Conservation (phyloP, 2,888 invertebrate genomes). For the Dorcus parallelipipedus region DNA sequence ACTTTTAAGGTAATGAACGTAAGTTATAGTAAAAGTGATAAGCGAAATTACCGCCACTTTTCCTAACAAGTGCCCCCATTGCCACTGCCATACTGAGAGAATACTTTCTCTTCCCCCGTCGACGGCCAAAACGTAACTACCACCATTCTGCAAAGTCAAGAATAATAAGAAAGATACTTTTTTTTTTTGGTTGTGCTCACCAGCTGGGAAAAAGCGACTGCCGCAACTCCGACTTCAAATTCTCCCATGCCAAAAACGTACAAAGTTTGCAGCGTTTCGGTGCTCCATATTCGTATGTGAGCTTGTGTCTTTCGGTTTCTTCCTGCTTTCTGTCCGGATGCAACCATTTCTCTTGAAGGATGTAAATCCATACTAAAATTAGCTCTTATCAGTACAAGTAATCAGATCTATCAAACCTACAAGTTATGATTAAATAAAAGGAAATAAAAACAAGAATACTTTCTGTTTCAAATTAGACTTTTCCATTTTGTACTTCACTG, state of each 20-base stretch:
- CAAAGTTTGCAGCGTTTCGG: conserved; percentile 81
- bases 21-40: no score
- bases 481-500: no score
- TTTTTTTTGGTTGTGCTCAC: conserved; percentile 49
- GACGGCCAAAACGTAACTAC: conserved; percentile 84
- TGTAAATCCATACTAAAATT: conserved; percentile 76
- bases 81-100: conserved; percentile 93
- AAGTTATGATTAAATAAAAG: no score
- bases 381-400: neutral
- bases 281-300: conserved; percentile 90
- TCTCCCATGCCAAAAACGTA: conserved; percentile 91
- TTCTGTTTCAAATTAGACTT: no score
- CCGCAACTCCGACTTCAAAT: conserved; percentile 81
- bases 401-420: no score
- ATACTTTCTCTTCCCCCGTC: conserved; percentile 88
- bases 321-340: conserved; percentile 84
- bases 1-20: neutral
- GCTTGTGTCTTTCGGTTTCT: conserved; percentile 82
- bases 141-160: conserved; percentile 66
- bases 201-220: conserved; percentile 85
- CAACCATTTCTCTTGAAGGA: conserved; percentile 82
- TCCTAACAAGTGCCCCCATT: conserved; percentile 87
- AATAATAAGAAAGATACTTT: neutral
- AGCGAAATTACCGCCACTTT: conserved; percentile 74
- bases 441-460: no score